Evolutionary conservation across 2,888 invertebrate species (phyloP), one percentile per base, ranked within the genome.

Genomic region (Micoletzkya japonica): DNA sequence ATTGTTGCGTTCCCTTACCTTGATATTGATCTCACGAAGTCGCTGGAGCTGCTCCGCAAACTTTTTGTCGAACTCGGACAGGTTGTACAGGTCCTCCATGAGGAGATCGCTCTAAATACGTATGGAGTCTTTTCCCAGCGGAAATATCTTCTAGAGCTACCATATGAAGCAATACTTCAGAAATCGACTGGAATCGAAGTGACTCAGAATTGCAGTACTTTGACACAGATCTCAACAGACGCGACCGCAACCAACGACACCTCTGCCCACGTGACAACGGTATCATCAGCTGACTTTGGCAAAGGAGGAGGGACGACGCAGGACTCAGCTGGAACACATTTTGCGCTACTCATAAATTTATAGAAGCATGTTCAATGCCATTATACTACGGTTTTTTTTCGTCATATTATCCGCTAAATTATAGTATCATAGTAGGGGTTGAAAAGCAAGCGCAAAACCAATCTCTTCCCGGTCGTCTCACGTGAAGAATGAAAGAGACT

Each of bases 1-100:
- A n/a, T n/a, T n/a, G n/a, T n/a, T n/a, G n/a, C n/a, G n/a, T n/a
- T n/a, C n/a, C n/a, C n/a, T n/a, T n/a, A 82, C 37, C 26, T 78
- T 75, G 39, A 82, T 81, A n/a, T 79, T 76, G 70, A 82, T 74
- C 17, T 80, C 81, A 54, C 77, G 77, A 52, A 82, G 60, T 56
- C 79, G 80, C 36, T 77, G 77, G 56, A 81, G 32, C 70, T 82
- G 81, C 10, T 74, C 73, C 28, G 73, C 73, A 54, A 79, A 76
- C 32, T 73, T 72, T 44, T 77, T 76, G 34, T 81, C 80, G 68
- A 82, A 82, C 36, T 66, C 70, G 34, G 74, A 74, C 63, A 74
- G 73, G 58, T 75, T 66, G 28, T 57, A 39, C 20, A 77, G 52
- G 26, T 78, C 76, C 34, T 77, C 76, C 59, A 77, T 67, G 10